These are phyloP conservation scores for Nomada lathburiana DNA, from an alignment of 2,888 invertebrate genomes.

Conservation along the genomic window DNA sequence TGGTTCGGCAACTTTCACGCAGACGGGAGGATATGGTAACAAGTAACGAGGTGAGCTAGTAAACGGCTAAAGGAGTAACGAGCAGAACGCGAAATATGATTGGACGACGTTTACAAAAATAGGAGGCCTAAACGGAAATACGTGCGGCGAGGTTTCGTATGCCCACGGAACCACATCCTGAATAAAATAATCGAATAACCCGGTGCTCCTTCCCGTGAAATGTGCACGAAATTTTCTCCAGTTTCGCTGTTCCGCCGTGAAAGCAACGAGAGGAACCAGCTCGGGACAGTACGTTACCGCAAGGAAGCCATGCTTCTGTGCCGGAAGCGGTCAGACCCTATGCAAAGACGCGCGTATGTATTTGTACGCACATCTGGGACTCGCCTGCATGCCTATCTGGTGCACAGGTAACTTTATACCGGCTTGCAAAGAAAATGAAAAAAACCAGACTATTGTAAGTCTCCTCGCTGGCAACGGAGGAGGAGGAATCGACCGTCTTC, in stretches of 20 bases:
- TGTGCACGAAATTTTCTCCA: constrained; percentile 32
- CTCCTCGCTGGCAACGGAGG: constrained; percentile 50
- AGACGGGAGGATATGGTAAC: background rate
- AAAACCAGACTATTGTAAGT: constrained; percentile 44
- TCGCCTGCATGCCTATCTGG: constrained; percentile 22
- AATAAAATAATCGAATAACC: constrained; percentile 44
- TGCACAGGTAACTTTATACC: constrained; percentile 56
- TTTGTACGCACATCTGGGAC: constrained; percentile 25
- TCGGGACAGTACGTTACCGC: constrained; percentile 7
- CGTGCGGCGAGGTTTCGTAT: constrained; percentile 33
- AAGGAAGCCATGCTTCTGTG: constrained; percentile 56
- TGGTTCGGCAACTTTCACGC: constrained; percentile 1
- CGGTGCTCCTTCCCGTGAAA: constrained; percentile 21
- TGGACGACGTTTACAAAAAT: too few relatives aligned
- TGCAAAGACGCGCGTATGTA: constrained; percentile 38
- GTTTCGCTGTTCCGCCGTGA: background rate
- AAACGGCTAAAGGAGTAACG: too few relatives aligned
- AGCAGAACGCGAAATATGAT: too few relatives aligned
- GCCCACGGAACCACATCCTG: constrained; percentile 36
- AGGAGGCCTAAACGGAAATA: constrained; percentile 13
- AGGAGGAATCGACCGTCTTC: constrained; percentile 38
- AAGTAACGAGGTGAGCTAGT: background rate
- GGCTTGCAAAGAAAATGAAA: constrained; percentile 31
- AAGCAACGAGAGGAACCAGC: constrained; percentile 7
- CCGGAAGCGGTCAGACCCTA: constrained; percentile 64